These are phyloP conservation scores for Pelobates fuscus DNA, from an alignment of 2,113 vertebrate species.

Conservation along the genomic window DNA sequence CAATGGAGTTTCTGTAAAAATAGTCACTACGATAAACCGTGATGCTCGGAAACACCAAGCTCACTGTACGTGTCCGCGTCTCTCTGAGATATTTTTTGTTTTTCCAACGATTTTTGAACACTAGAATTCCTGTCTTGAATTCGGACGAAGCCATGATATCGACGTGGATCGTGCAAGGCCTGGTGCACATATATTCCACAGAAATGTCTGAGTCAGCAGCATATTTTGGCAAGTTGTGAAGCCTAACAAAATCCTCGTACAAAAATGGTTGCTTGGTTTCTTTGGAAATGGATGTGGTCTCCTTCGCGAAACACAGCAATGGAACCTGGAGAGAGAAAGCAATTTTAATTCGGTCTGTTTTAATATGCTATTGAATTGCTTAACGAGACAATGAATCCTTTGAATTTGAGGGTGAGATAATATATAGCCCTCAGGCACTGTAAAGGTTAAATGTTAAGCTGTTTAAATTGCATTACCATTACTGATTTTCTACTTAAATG, in stretches of 20 bases:
- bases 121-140: constrained; percentile 70
- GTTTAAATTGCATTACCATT: no score
- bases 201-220: constrained; percentile 74
- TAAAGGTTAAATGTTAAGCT: no score
- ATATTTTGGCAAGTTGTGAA: constrained; percentile 73
- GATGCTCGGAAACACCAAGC: constrained; percentile 75
- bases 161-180: constrained; percentile 76
- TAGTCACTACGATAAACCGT: constrained; percentile 78
- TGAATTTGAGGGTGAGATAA: no score
- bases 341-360: not conserved
- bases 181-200: constrained; percentile 79
- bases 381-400: no score
- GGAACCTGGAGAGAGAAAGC: constrained; percentile 54
- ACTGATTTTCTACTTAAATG: no score
- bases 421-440: no score
- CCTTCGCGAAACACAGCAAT: constrained; percentile 61
- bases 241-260: constrained; percentile 74
- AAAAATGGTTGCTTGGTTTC: constrained; percentile 48
- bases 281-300: constrained; percentile 61
- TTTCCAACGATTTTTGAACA: constrained; percentile 84
- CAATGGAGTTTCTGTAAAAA: constrained; percentile 73
- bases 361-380: no score
- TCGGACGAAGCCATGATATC: constrained; percentile 79
- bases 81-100: constrained; percentile 63
- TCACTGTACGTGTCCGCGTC: constrained; percentile 68